A percentile compares a stretch with the other conserved stretches of the same genome.
These are phyloP conservation scores for Rhinogobio ventralis DNA, from an alignment of 2,797 vertebrate genomes.

Conservation along the genomic window DNA sequence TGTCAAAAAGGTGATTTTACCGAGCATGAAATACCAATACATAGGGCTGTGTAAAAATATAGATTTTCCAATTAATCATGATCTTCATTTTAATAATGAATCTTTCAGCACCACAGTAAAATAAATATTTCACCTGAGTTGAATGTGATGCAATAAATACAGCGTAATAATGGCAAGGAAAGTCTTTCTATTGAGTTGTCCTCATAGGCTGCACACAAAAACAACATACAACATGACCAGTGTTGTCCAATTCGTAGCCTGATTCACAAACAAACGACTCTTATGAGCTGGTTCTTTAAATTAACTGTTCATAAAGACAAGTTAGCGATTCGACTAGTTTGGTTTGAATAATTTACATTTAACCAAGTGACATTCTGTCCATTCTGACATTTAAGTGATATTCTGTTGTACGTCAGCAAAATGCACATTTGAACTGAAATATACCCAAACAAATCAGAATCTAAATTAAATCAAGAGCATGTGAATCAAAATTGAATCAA, in stretches of 20 bases:
- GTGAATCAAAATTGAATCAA: background rate
- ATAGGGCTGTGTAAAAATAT: background rate
- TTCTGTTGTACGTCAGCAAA: background rate
- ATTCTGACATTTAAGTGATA: too few species aligned
- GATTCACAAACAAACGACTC: background rate
- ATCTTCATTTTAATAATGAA: background rate
- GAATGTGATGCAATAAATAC: background rate
- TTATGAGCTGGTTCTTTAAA: background rate
- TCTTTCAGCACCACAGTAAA: background rate
- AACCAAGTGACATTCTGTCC: background rate
- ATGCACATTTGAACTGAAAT: background rate
- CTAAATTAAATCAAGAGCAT: background rate
- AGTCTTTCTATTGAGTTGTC: background rate
- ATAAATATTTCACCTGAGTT: background rate
- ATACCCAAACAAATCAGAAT: background rate
- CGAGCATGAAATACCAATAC: background rate
- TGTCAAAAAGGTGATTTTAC: background rate
- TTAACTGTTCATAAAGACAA: background rate
- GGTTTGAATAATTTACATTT: background rate
- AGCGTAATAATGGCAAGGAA: background rate
- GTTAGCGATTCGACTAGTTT: background rate
- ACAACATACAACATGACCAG: background rate
- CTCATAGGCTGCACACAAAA: background rate
- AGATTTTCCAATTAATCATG: background rate
- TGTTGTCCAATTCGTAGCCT: background rate